Base-by-base conservation (phyloP, 2,888 invertebrate genomes). In the Lasioglossum zephyrum region DNA sequence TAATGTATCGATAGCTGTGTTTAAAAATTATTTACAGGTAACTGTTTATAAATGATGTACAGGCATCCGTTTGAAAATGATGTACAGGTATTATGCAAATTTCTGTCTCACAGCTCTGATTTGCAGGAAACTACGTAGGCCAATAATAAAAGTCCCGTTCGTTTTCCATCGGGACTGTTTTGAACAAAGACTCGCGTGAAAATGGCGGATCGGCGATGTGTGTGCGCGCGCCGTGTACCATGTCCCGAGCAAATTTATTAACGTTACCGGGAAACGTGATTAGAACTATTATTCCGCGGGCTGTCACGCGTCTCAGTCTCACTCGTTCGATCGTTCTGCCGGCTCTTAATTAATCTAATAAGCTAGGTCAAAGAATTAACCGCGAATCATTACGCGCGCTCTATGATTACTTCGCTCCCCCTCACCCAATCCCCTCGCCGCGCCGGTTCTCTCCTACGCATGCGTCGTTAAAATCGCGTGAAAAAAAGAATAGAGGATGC, bases 291-390 rank as follows among this genome's bases (percentile, higher is more conserved):
- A 66, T 78, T 74, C 74, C 74, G 49, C 63, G 84, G 53, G 53
- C 70, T 84, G 84, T 84, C 84, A 75, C 74, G 84, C 83, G 74
- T 72, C 72, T 72, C 69, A 70, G 36, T 16, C 53, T 11, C 82
- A 36, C 16, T 69, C 31, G 47, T 47, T 69, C 77, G 41, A 63
- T 73, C 63, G 63, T 82, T 78, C 72, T 49, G 44, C 11, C 60
- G 83, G 53, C 41, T 75, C 63, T 44, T 84, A 84, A 84, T 84
- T 84, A 84, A 84, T 72, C 78, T 84, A 84, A 84, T 78, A 84
- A 84, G 84, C 84, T 84, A 53, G 84, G 84, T 84, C 84, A 84
- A 84, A 83, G 84, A 84, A 84, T 84, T 84, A 74, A 78, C 83
- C 83, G 84, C 75, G 83, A 83, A 84, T 84, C 83, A 75, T 84